phyloP scores from a whole-genome alignment of 2,888 invertebrate species.

The Pediacus dermestoides region DNA sequence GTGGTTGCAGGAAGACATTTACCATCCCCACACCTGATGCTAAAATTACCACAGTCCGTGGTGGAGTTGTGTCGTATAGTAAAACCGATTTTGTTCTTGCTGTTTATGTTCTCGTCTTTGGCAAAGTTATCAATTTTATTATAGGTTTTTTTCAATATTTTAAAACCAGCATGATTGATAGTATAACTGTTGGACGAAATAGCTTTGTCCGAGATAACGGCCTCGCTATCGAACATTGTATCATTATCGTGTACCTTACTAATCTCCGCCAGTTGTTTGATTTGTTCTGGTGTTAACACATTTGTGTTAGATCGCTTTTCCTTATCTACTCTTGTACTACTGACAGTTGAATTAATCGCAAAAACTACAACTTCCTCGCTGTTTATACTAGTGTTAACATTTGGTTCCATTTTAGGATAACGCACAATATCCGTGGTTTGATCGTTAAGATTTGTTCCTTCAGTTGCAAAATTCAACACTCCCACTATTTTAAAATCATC shows the following conservation, averaged over 20 bases:
- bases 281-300: slow-evolving; percentile 39
- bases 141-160: slow-evolving; percentile 63
- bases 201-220: slow-evolving; percentile 59
- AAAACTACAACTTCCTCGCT: slow-evolving; percentile 23
- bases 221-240: slow-evolving; percentile 48
- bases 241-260: slow-evolving; percentile 57
- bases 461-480: slow-evolving; percentile 41
- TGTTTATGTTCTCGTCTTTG: slow-evolving; percentile 19
- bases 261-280: slow-evolving; percentile 56
- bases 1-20: slow-evolving; percentile 63
- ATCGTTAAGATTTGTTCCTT: slow-evolving; percentile 19
- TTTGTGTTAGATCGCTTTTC: slow-evolving; percentile 20
- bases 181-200: slow-evolving; percentile 60
- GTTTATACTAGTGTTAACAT: slow-evolving; percentile 14
- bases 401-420: slow-evolving; percentile 37
- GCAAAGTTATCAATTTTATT: slow-evolving; percentile 51
- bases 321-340: slow-evolving; percentile 21
- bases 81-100: slow-evolving; percentile 3
- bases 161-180: slow-evolving; percentile 62
- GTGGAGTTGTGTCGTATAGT: not conserved
- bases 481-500: slow-evolving; percentile 40
- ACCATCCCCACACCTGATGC: slow-evolving; percentile 60
- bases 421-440: slow-evolving; percentile 27
- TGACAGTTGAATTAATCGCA: slow-evolving; percentile 31
- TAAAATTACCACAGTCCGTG: slow-evolving; percentile 26